Evolutionary conservation across 2,113 vertebrate genomes (phyloP).

Genomic region (Dromiciops gliroides): DNA sequence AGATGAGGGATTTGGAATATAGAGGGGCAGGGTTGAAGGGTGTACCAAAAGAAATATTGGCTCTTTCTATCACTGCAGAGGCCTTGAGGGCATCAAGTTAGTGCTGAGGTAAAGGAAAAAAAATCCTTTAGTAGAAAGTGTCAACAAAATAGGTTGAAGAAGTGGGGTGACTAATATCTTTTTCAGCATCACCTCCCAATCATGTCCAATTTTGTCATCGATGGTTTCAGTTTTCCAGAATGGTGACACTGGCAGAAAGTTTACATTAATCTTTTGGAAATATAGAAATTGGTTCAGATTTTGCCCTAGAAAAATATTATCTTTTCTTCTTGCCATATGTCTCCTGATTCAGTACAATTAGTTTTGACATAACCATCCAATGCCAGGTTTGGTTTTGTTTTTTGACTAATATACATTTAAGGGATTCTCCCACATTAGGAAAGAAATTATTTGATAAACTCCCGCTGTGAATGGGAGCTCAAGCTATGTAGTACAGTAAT

Average conservation of each 20-base stretch:
- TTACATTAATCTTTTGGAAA: conserved; percentile 32
- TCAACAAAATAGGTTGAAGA: neutral
- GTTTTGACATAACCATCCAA: conserved; percentile 43
- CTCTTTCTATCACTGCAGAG: neutral
- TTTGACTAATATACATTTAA: neutral
- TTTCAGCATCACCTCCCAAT: neutral
- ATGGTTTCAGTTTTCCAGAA: neutral
- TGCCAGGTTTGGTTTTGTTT: neutral
- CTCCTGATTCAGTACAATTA: neutral
- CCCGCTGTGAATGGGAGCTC: neutral
- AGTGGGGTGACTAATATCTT: neutral
- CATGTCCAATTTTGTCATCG: neutral
- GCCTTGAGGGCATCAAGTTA: neutral
- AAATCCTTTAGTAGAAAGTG: neutral
- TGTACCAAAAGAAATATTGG: neutral
- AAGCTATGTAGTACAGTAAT: neutral
- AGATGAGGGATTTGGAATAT: neutral
- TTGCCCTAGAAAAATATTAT: neutral
- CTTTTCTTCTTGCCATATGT: neutral
- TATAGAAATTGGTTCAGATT: conserved; percentile 7
- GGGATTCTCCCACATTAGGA: conserved; percentile 29
- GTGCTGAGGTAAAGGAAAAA: neutral
- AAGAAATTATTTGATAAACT: neutral
- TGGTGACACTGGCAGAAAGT: conserved; percentile 48
- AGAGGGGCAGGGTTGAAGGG: neutral